phyloP scores from a whole-genome alignment of 2,113 vertebrate species.

The cattle (Bos taurus) region ARS-UCD2.0 NC_037346.1:30812001-30812500 shows the following conservation, averaged over 20 bases:
- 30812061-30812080: neutral
- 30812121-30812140: neutral
- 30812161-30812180: neutral
- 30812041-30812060: neutral
- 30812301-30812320: neutral
- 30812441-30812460: neutral
- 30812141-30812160: neutral
- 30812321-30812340: neutral
- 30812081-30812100: too few species aligned
- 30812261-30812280: neutral
- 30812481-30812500: neutral
- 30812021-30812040: neutral
- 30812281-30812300: neutral
- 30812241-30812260: neutral
- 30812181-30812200: fast-evolving
- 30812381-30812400: neutral
- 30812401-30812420: neutral
- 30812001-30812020: neutral
- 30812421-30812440: neutral
- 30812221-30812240: neutral
- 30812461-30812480: neutral
- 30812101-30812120: neutral
- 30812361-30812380: neutral
- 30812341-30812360: neutral
- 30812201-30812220: too few species aligned